Percentiles rank a stretch among this genome's conserved stretches.
phyloP scores from a whole-genome alignment of 2,113 vertebrate genomes.

The Lota lota region DNA sequence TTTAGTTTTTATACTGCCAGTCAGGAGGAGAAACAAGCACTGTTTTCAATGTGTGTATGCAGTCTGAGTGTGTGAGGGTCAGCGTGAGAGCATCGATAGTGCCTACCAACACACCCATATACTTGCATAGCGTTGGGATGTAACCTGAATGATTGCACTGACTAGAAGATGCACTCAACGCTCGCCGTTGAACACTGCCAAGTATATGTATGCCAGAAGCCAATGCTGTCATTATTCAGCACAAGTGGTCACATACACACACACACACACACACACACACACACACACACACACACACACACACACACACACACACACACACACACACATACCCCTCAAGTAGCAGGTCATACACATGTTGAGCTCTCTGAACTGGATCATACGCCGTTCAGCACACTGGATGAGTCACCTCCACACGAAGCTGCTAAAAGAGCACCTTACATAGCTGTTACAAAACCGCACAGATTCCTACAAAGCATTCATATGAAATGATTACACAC shows the following conservation, averaged over 20 bases:
- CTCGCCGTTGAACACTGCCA: too few relatives aligned
- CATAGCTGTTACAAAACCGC: too few relatives aligned
- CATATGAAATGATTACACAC: too few relatives aligned
- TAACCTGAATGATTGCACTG: neutral
- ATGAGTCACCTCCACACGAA: too few relatives aligned
- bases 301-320: conserved; percentile 7
- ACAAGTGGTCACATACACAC: neutral
- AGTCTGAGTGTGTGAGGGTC: too few relatives aligned
- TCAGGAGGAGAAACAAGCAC: too few relatives aligned
- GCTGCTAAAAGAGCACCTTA: too few relatives aligned
- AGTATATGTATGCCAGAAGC: neutral
- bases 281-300: neutral
- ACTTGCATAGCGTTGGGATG: neutral
- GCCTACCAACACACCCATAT: neutral
- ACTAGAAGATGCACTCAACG: neutral
- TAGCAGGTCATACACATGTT: too few relatives aligned
- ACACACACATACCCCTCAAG: neutral
- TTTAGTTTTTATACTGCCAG: too few relatives aligned
- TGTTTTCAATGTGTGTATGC: neutral
- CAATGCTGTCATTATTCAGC: neutral
- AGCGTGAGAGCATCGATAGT: neutral
- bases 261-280: neutral
- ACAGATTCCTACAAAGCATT: too few relatives aligned
- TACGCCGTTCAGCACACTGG: too few relatives aligned
- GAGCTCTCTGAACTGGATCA: too few relatives aligned